Evolutionary conservation across 2,888 invertebrate genomes (phyloP).

Genomic region (Tridacna crocea): DNA sequence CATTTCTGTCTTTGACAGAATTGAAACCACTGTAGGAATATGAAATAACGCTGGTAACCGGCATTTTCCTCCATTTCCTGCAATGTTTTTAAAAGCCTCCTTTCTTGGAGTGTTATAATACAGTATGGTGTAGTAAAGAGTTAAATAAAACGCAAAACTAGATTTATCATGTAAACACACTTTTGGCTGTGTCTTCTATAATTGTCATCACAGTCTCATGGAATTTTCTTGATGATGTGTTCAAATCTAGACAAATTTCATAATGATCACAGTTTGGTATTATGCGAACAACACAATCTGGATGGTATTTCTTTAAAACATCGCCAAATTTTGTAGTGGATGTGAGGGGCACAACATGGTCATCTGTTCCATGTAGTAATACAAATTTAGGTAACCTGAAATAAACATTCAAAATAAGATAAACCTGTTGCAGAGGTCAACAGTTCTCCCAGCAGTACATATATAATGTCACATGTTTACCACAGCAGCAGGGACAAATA

Average conservation of each 20-base stretch:
- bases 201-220: slow-evolving; percentile 73
- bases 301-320: slow-evolving; percentile 71
- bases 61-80: no score
- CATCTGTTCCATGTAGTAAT: slow-evolving; percentile 80
- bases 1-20: no score
- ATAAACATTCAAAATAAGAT: slow-evolving; percentile 7
- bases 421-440: no score
- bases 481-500: no score
- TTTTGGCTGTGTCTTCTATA: slow-evolving; percentile 69
- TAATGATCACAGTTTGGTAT: slow-evolving; percentile 80
- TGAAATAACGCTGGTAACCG: no score
- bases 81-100: no score
- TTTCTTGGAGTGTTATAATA: no score
- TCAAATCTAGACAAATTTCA: slow-evolving; percentile 79
- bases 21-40: no score
- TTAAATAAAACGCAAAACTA: no score
- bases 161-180: slow-evolving; percentile 48
- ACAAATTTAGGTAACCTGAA: slow-evolving; percentile 79
- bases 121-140: no score
- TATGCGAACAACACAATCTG: slow-evolving; percentile 72
- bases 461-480: no score
- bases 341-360: slow-evolving; percentile 76
- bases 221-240: slow-evolving; percentile 71
- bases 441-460: no score
- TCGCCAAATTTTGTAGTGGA: slow-evolving; percentile 75